Base-by-base conservation (phyloP, 2,888 invertebrate species). In the Serrognathus titanus region DNA sequence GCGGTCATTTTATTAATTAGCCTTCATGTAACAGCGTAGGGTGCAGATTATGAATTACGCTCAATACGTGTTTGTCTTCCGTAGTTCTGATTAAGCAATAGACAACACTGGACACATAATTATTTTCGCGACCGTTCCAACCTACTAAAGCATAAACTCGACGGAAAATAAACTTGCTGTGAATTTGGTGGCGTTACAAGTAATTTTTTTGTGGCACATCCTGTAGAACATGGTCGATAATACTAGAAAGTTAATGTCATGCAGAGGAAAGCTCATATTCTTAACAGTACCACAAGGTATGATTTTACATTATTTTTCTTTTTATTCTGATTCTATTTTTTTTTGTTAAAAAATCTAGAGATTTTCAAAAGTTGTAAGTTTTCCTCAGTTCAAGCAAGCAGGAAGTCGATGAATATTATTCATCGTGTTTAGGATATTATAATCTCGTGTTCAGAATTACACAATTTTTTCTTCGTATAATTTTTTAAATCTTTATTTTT, bases 1-100 rank as follows among this genome's bases (percentile, higher is more conserved):
- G 57, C 57, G 56, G 43, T 51, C 60, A 63, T 61, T 65, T 65
- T 63, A 60, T 63, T 65, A 65, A 65, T 65, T 65, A 61, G 55
- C 61, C 59, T 56, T 56, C 57, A 55, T 53, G 55, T 53, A 61
- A 55, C 60, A 57, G 65, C 63, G 65, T 65, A 65, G 65, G 64
- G 63, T 61, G 65, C 59, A 57, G 51, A 61, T 61, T 61, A 62
- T 58, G 51, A 59, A 59, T 54, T 61, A 60, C 51, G 56, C 57
- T 53, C 53, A 52, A 60, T 57, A 48, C 40, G 31, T 20, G 24
- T 46, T 51, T 50, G 36, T 51, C 48, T 52, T 40, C 55, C 40
- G 57, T 57, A 46, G 58, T 58, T 48, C 37, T 50, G 46, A 38
- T 58, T 54, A 45, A 31, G 54, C 38, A 53, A 54, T 47, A 12